Base-by-base conservation (phyloP, 2,113 vertebrate genomes). In the Corythornis cristatus region DNA sequence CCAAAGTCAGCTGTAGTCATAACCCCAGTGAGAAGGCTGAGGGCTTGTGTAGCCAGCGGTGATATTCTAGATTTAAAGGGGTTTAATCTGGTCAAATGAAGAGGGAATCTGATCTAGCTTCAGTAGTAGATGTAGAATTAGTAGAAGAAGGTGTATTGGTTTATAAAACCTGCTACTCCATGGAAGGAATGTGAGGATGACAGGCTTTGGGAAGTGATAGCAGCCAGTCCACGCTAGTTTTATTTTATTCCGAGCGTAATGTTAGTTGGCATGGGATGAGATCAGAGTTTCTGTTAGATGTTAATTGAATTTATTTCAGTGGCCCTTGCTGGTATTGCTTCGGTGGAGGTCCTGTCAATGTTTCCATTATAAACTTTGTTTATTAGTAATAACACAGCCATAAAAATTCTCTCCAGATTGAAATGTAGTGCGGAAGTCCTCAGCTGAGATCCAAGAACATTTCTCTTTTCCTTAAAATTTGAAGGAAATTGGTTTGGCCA, bases 331-430 rank as follows among this genome's bases (percentile, higher is more conserved):
- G 61, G 57, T 87, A 82, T 81, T 13, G 5, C 80, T 94, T 86
- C 0, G 0, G 61, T 94, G 85, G 87, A 92, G 56, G 68, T 90
- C 80, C 45, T 89, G 74, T 96, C 93, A 83, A 60, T 95, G 75
- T 93, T 95, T 89, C 83, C 90, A 21, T 92, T 96, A 88, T 73
- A 93, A 89, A 50, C 76, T 90, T 86, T 85, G 91, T 94, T 92
- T 92, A 90, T 93, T 93, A 93, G 71, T 82, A 92, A 70, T 93
- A 95, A 89, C 73, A 66, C 18, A 90, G 42, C 50, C 68, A 71
- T 96, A 83, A 95, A 86, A 94, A 61, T 92, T 94, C 53, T 93
- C 78, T 86, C 51, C 53, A 57, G 81, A 92, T 70, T 94, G 88
- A 95, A 95, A 89, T 11, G 5, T 46, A 88, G 74, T 70, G 61